Conservation (phyloP, 2,113 vertebrate species). For the Apistogramma diplotaenia region DNA sequence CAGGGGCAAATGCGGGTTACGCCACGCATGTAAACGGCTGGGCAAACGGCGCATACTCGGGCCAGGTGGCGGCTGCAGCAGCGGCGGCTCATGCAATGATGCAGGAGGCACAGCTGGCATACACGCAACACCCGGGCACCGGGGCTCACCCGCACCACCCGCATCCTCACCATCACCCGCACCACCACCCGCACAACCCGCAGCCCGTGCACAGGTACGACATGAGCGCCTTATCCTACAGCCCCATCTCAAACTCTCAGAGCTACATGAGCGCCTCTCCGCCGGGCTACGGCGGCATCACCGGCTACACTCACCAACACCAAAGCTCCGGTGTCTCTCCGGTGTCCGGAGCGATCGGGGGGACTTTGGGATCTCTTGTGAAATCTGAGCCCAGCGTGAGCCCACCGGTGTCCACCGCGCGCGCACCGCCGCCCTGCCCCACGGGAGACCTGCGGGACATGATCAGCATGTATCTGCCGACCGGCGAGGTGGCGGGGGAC, state of each 20-base stretch:
- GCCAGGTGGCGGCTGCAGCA: slow-evolving; percentile 89
- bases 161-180: slow-evolving; percentile 72
- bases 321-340: slow-evolving; percentile 83
- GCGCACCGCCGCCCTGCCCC: slow-evolving; percentile 83
- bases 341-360: slow-evolving; percentile 81
- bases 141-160: slow-evolving; percentile 85
- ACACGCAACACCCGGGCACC: slow-evolving; percentile 89
- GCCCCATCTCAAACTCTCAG: slow-evolving; percentile 92
- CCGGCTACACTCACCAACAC: slow-evolving; percentile 84
- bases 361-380: slow-evolving; percentile 88
- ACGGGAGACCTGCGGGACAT: slow-evolving; percentile 96
- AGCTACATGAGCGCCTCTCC: slow-evolving; percentile 94
- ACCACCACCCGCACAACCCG: slow-evolving; percentile 84
- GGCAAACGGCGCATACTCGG: slow-evolving; percentile 92
- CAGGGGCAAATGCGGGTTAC: slow-evolving; percentile 79
- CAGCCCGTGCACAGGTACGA: slow-evolving; percentile 92
- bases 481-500: slow-evolving; percentile 85
- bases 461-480: slow-evolving; percentile 99
- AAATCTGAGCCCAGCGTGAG: slow-evolving; percentile 94
- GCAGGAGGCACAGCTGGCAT: slow-evolving; percentile 96
- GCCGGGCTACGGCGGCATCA: slow-evolving; percentile 88
- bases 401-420: slow-evolving; percentile 85
- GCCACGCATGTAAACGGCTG: slow-evolving; percentile 95
- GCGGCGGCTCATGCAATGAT: slow-evolving; percentile 93
- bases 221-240: slow-evolving; percentile 91